These are phyloP conservation scores for Rhagologus leucostigma DNA, from an alignment of 2,113 vertebrate genomes.

Conservation along the genomic window DNA sequence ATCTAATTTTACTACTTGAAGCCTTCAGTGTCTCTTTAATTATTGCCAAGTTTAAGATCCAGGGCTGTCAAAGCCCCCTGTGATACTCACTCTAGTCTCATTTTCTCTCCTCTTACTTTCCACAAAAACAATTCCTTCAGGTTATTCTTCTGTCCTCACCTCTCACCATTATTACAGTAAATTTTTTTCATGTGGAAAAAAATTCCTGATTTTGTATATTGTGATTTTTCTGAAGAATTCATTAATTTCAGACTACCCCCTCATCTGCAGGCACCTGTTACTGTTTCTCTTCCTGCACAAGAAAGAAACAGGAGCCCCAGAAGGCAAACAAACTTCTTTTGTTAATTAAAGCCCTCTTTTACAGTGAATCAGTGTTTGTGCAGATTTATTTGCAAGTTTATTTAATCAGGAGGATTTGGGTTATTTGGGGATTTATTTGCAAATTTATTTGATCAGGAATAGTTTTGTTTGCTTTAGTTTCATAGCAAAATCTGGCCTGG, in stretches of 20 bases:
- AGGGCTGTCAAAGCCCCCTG: background rate
- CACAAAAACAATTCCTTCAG: background rate
- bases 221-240: background rate
- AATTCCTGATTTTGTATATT: background rate
- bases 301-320: background rate
- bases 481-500: background rate
- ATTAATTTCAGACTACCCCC: background rate
- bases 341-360: background rate
- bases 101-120: background rate
- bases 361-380: background rate
- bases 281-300: background rate
- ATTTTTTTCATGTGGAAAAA: background rate
- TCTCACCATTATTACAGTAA: background rate
- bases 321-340: background rate
- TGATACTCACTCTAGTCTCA: background rate
- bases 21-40: background rate
- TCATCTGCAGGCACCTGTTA: background rate
- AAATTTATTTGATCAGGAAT: background rate
- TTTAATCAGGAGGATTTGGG: background rate
- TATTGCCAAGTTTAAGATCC: background rate
- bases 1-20: background rate
- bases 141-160: background rate
- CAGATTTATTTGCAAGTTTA: background rate
- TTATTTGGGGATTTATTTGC: background rate
- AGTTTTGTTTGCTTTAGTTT: background rate